Conservation (phyloP, 2,113 vertebrate species). For the Pygoscelis antarcticus region DNA sequence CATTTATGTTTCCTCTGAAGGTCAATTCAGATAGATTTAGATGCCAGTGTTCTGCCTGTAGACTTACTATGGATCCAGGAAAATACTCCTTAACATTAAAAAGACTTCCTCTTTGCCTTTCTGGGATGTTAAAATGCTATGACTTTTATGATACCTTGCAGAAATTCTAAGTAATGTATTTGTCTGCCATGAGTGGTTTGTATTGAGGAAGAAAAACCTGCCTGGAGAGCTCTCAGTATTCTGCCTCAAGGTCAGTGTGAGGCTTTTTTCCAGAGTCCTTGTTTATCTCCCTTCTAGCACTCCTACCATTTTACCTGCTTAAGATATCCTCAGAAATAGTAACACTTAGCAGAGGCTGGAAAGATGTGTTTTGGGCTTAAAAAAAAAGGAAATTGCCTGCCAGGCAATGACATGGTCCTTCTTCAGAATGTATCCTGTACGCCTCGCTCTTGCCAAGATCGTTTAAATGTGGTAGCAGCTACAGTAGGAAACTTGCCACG, state of each 20-base stretch:
- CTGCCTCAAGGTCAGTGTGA: background rate
- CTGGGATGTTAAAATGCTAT: background rate
- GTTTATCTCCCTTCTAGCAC: background rate
- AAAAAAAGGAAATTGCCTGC: constrained; percentile 4
- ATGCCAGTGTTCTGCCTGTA: background rate
- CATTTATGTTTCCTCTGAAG: background rate
- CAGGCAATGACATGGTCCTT: constrained; percentile 15
- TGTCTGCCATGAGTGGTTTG: background rate
- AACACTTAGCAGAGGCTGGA: constrained; percentile 26
- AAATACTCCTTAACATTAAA: background rate
- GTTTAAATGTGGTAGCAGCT: constrained; percentile 44
- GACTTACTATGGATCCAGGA: background rate
- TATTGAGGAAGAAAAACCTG: background rate
- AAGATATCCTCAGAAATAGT: background rate
- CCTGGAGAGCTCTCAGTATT: background rate
- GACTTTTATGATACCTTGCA: background rate
- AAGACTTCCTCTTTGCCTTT: background rate
- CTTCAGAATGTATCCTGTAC: background rate
- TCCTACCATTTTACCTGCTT: constrained; percentile 5
- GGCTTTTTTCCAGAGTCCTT: background rate
- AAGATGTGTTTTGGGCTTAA: background rate
- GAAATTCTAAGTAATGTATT: background rate
- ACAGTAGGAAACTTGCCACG: background rate
- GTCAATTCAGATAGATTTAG: background rate
- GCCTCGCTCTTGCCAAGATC: background rate